Conservation (phyloP, 2,888 invertebrate genomes). For the Diarsia brunnea region DNA sequence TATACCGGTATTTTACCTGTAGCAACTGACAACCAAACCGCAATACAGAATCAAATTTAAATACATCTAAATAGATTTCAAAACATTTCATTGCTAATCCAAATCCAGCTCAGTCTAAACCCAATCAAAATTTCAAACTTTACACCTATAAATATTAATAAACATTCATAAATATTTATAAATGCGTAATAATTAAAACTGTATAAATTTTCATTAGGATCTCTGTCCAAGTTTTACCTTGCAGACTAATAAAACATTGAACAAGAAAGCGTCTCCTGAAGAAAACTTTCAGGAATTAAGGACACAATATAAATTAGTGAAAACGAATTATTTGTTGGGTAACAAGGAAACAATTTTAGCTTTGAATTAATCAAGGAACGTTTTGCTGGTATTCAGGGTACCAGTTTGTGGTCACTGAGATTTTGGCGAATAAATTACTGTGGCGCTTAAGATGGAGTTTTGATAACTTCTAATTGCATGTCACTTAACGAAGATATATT, state of each 20-base stretch:
- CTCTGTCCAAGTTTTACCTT: slow-evolving; percentile 62
- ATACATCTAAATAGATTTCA: background rate
- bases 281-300: slow-evolving; percentile 79
- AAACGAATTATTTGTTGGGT: slow-evolving; percentile 80
- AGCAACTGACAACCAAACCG: too few relatives aligned
- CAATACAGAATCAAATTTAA: background rate
- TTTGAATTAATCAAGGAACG: slow-evolving; percentile 62
- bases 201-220: slow-evolving; percentile 76
- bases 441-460: slow-evolving; percentile 12
- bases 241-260: slow-evolving; percentile 79
- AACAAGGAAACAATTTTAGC: slow-evolving; percentile 81
- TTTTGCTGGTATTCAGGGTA: slow-evolving; percentile 18
- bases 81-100: slow-evolving; percentile 28
- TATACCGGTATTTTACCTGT: too few relatives aligned
- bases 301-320: slow-evolving; percentile 81
- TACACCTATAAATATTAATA: slow-evolving; percentile 58
- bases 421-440: slow-evolving; percentile 27
- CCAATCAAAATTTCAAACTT: slow-evolving; percentile 51
- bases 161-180: slow-evolving; percentile 63
- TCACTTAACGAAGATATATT: background rate
- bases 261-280: slow-evolving; percentile 71
- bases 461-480: background rate
- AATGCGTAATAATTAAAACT: slow-evolving; percentile 71
- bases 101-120: slow-evolving; percentile 31
- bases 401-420: slow-evolving; percentile 18